Evolutionary conservation across 2,113 vertebrate genomes (phyloP).

Genomic region (Numenius arquata): DNA sequence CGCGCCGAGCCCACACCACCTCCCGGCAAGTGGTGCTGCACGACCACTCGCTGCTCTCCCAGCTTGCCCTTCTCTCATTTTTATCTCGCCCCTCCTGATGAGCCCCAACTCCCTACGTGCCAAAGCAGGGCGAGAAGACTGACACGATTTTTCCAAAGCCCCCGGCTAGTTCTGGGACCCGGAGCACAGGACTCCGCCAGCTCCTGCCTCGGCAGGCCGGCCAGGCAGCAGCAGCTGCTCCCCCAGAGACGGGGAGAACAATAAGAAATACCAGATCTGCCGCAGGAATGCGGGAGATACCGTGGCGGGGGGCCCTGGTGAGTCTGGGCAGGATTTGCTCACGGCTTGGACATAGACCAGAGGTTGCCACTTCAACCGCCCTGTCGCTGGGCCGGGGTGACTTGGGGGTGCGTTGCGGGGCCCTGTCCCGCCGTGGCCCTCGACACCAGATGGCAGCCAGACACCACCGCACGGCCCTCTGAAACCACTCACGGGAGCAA

Average conservation of each 20-base stretch:
- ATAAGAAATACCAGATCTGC: conserved; percentile 50
- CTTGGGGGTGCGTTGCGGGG: fast-evolving
- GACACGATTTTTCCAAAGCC: conserved; percentile 54
- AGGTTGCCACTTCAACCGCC: background rate
- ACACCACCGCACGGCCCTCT: background rate
- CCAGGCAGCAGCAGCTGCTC: conserved; percentile 18
- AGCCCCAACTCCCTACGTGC: background rate
- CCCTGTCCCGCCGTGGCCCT: background rate
- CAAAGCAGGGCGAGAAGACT: background rate
- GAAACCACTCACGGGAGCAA: background rate
- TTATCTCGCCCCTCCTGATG: background rate
- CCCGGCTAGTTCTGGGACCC: background rate
- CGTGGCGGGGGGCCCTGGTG: conserved; percentile 10
- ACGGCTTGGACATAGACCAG: background rate
- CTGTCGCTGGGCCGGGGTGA: background rate
- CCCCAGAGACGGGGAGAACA: conserved; percentile 41
- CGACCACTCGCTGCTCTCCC: background rate
- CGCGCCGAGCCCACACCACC: fast-evolving
- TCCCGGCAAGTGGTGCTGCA: background rate
- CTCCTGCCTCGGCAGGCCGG: conserved; percentile 1
- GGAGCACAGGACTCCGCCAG: background rate
- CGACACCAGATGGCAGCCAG: conserved; percentile 52
- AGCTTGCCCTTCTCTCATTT: background rate
- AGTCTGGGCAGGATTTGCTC: background rate
- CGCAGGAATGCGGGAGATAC: conserved; percentile 58